Conservation (phyloP, 1,140 invertebrate species). For the Paraescarpia echinospica region DNA sequence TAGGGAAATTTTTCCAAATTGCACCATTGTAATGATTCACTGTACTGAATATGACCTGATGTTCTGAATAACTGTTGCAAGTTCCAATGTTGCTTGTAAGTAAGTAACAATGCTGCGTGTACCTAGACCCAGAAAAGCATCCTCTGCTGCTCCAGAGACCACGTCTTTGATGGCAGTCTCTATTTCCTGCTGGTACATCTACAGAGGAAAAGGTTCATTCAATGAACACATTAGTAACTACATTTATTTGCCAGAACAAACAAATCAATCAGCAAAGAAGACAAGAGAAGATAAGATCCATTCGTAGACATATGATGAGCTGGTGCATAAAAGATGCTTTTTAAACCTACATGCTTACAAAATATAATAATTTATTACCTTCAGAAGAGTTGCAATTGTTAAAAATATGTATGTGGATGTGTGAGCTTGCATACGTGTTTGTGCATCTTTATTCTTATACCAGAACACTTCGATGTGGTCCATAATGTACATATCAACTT, state of each 20-base stretch:
- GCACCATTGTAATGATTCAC: not conserved
- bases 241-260: not conserved
- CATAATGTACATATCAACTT: not conserved
- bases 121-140: conserved; percentile 17
- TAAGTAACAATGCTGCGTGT: not conserved
- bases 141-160: not conserved
- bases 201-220: not conserved
- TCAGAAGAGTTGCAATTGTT: not conserved
- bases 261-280: not conserved
- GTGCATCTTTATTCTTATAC: not conserved
- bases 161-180: not conserved
- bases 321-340: not conserved
- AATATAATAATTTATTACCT: not conserved
- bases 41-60: not conserved
- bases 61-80: not conserved
- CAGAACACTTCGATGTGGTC: not conserved
- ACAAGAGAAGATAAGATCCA: not conserved
- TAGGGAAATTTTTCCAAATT: not conserved
- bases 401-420: not conserved
- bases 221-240: not conserved
- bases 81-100: not conserved
- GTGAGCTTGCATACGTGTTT: not conserved
- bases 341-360: not conserved
- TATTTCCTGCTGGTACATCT: not conserved
- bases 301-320: not conserved